These are phyloP conservation scores for Leptinotarsa juncta DNA, from an alignment of 2,888 invertebrate genomes.

Conservation along the genomic window DNA sequence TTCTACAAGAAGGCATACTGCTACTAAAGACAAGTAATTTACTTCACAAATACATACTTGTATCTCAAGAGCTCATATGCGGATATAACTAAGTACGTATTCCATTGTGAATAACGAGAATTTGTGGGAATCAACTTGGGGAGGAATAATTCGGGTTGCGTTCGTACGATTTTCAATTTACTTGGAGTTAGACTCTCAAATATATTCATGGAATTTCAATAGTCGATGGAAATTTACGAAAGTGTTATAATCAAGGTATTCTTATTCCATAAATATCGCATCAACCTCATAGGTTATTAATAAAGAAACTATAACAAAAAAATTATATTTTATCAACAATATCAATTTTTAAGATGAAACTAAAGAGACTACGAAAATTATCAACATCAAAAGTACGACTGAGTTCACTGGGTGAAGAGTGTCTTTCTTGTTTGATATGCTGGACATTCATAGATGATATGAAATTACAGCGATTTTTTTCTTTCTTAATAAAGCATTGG, in stretches of 20 bases:
- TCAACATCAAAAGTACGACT: no score
- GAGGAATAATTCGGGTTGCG: background rate
- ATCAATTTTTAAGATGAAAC: no score
- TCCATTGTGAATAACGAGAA: background rate
- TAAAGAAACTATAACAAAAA: no score
- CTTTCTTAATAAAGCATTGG: no score
- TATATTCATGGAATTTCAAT: background rate
- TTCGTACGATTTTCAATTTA: background rate
- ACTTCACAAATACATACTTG: conserved; percentile 36
- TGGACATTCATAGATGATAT: no score
- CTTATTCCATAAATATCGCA: no score
- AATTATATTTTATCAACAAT: no score
- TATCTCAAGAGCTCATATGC: background rate
- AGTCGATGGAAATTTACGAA: background rate
- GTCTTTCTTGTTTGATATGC: no score
- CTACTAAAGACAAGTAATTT: conserved; percentile 32
- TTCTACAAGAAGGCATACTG: conserved; percentile 29
- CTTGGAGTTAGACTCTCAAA: background rate
- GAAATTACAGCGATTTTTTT: no score
- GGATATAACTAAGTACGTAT: background rate
- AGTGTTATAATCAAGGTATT: background rate
- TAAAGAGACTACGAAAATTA: no score
- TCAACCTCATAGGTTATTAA: no score
- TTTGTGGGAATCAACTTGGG: background rate
- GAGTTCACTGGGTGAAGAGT: no score